Percentiles rank a stretch among this genome's conserved stretches.
Evolutionary conservation across 1,140 invertebrate genomes (phyloP).

Genomic region (Teleogryllus occipitalis): DNA sequence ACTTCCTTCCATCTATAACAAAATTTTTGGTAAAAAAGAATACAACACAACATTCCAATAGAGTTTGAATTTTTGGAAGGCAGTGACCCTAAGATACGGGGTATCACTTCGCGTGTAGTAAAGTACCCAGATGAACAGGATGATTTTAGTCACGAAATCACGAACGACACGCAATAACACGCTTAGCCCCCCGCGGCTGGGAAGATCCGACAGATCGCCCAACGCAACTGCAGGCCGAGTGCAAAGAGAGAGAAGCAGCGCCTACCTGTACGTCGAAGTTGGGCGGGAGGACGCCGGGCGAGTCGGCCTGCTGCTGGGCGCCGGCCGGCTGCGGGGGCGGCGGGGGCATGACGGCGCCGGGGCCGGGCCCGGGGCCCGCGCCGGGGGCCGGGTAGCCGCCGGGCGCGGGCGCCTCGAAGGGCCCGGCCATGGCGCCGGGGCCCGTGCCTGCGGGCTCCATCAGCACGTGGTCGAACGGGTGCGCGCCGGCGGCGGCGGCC

Average conservation of each 20-base stretch:
- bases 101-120: no score
- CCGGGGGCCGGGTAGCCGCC: conserved; percentile 37
- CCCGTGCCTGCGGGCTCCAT: conserved; percentile 28
- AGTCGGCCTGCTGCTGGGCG: conserved; percentile 55
- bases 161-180: no score
- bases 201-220: no score
- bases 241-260: neutral
- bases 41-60: no score
- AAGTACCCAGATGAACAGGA: no score
- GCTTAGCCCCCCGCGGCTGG: no score
- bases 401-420: conserved; percentile 49
- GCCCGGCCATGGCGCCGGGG: conserved; percentile 48
- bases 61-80: no score
- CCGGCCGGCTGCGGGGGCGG: conserved; percentile 39
- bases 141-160: no score
- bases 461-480: conserved; percentile 14
- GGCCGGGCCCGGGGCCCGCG: conserved; percentile 9
- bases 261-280: conserved; percentile 47
- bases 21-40: no score
- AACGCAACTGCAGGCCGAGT: no score
- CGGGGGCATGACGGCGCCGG: conserved; percentile 22
- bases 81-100: no score
- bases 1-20: no score
- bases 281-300: conserved; percentile 35
- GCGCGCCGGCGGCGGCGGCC: conserved; percentile 12